These are phyloP conservation scores for Lysiphlebus fabarum DNA, from an alignment of 1,140 invertebrate species.

Conservation along the genomic window DNA sequence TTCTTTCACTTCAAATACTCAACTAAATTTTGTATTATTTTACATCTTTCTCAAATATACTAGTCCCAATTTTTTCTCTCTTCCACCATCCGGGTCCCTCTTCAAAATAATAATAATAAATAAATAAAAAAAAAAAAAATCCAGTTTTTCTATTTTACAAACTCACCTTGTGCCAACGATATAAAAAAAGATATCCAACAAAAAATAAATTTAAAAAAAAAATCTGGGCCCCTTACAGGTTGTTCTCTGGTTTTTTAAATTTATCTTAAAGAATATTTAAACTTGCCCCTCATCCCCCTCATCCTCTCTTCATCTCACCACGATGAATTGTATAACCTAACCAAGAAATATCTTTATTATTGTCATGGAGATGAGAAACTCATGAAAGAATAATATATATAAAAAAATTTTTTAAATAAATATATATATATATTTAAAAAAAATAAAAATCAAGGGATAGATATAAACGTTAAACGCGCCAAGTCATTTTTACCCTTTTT, in stretches of 20 bases:
- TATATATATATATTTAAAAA: not conserved
- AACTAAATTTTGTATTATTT: too few relatives aligned
- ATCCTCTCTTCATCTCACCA: too few relatives aligned
- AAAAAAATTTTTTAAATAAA: not conserved
- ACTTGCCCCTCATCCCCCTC: too few relatives aligned
- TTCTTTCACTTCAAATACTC: constrained; percentile 6
- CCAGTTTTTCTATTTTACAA: constrained; percentile 22
- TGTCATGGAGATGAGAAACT: constrained; percentile 47
- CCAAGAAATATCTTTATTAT: constrained; percentile 52
- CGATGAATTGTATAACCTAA: not conserved
- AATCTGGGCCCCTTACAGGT: constrained; percentile 14
- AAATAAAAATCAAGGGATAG: not conserved
- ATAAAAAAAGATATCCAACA: not conserved
- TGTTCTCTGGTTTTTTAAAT: constrained; percentile 36
- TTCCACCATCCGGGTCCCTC: constrained; percentile 13
- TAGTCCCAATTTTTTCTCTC: not conserved
- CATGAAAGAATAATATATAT: not conserved
- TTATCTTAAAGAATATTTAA: constrained; percentile 20
- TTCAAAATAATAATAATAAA: too few relatives aligned
- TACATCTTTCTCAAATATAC: too few relatives aligned
- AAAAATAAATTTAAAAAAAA: not conserved
- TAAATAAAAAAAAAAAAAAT: constrained; percentile 13
- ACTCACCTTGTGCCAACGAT: not conserved
- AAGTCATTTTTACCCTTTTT: not conserved
- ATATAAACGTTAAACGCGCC: not conserved